Conservation (phyloP, 2,113 vertebrate genomes). For the Anseranas semipalmata region DNA sequence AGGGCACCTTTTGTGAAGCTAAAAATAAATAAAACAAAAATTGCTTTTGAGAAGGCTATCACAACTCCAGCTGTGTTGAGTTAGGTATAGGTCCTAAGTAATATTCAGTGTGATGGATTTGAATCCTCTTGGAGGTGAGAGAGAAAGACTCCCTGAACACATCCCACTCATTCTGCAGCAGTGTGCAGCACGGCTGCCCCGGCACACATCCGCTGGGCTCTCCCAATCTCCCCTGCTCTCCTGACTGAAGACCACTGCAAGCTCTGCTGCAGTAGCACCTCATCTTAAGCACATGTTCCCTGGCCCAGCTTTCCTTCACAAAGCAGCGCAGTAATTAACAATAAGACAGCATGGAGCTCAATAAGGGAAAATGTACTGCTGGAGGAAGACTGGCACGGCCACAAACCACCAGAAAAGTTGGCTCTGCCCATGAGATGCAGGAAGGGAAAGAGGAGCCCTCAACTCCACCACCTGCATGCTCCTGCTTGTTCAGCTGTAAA, state of each 20-base stretch:
- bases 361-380: background rate
- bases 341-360: background rate
- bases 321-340: background rate
- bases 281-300: too few relatives aligned
- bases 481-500: background rate
- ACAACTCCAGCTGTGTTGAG: background rate
- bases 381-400: background rate
- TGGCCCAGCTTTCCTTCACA: background rate
- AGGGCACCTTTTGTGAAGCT: background rate
- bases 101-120: background rate
- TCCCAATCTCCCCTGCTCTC: accelerated
- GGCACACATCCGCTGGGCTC: background rate
- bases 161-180: accelerated
- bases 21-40: slow-evolving; percentile 29
- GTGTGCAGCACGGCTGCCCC: background rate
- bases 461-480: background rate
- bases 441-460: background rate
- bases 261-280: background rate
- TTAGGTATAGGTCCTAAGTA: background rate
- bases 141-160: background rate
- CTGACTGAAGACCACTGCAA: accelerated
- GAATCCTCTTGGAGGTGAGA: background rate
- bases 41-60: background rate
- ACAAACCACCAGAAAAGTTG: background rate
- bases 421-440: background rate